Percentiles rank a stretch among this genome's conserved stretches.
phyloP scores from a whole-genome alignment of 1,140 invertebrate genomes.

The Brachionus plicatilis region DNA sequence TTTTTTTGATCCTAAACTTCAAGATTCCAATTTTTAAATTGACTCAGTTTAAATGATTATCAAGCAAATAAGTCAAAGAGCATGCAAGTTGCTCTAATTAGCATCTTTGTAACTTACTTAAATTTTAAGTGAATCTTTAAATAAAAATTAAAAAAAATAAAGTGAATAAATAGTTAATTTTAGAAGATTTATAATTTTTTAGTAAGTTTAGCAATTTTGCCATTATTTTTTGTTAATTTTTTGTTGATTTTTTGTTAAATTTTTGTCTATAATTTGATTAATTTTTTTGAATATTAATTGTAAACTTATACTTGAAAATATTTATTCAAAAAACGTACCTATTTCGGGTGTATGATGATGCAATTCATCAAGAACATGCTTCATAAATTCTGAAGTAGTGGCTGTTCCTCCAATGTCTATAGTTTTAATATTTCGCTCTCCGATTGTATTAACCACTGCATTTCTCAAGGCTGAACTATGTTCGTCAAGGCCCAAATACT shows the following conservation, averaged over 20 bases:
- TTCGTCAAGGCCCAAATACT: constrained; percentile 37
- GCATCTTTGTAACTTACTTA: background rate
- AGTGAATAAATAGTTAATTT: background rate
- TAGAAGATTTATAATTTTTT: no score
- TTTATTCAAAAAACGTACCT: background rate
- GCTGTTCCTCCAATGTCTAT: constrained; percentile 86
- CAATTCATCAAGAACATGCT: constrained; percentile 62
- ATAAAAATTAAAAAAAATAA: background rate
- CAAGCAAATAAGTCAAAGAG: background rate
- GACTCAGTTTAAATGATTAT: background rate
- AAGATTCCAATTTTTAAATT: background rate
- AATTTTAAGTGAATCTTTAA: background rate
- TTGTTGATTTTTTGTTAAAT: no score
- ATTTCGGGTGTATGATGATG: constrained; percentile 20
- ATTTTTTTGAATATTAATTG: background rate
- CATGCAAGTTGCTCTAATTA: background rate
- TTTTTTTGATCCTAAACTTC: no score
- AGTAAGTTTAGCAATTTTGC: no score
- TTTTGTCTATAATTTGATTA: background rate
- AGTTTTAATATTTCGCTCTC: constrained; percentile 61
- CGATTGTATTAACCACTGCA: constrained; percentile 19
- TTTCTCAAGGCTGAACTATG: constrained; percentile 35
- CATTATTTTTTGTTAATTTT: no score
- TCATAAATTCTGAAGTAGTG: constrained; percentile 87
- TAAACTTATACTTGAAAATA: background rate